Evolutionary conservation across 2,888 invertebrate genomes (phyloP).

Genomic region (Sphinx pinastri): DNA sequence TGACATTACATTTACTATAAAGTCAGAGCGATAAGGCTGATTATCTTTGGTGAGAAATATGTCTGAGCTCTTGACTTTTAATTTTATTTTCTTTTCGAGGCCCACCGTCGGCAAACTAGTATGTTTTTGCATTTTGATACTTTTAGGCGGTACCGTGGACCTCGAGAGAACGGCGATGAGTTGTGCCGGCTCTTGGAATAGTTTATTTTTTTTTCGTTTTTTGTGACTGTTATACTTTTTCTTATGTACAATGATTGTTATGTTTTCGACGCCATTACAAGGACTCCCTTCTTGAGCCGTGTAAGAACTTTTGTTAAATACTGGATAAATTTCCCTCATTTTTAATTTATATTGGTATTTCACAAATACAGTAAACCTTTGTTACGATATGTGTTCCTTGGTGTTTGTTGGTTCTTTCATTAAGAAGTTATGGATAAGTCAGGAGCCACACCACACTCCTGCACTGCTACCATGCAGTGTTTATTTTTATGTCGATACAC

Average conservation of each 20-base stretch:
- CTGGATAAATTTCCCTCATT: neutral
- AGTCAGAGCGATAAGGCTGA: slow-evolving; percentile 36
- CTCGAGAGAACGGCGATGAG: neutral
- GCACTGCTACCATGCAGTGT: neutral
- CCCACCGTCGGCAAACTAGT: slow-evolving; percentile 31
- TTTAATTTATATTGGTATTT: neutral
- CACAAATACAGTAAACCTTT: neutral
- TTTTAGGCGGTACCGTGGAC: slow-evolving; percentile 9
- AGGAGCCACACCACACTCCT: neutral
- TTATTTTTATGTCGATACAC: neutral
- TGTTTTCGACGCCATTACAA: slow-evolving; percentile 33
- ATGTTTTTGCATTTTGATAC: neutral
- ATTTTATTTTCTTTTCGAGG: slow-evolving; percentile 19
- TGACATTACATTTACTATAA: slow-evolving; percentile 38
- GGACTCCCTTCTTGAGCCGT: slow-evolving; percentile 25
- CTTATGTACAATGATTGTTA: slow-evolving; percentile 37
- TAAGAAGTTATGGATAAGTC: neutral
- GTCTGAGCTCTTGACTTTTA: slow-evolving; percentile 35
- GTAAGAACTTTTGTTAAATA: neutral
- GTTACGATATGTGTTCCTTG: neutral
- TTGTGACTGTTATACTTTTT: slow-evolving; percentile 33
- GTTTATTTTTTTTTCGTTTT: slow-evolving; percentile 36
- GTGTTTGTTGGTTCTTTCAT: neutral
- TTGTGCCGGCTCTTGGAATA: slow-evolving; percentile 24
- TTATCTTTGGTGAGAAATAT: slow-evolving; percentile 30